These are phyloP conservation scores for Auanema freiburgensis DNA, from an alignment of 2,888 invertebrate genomes.

Conservation along the genomic window DNA sequence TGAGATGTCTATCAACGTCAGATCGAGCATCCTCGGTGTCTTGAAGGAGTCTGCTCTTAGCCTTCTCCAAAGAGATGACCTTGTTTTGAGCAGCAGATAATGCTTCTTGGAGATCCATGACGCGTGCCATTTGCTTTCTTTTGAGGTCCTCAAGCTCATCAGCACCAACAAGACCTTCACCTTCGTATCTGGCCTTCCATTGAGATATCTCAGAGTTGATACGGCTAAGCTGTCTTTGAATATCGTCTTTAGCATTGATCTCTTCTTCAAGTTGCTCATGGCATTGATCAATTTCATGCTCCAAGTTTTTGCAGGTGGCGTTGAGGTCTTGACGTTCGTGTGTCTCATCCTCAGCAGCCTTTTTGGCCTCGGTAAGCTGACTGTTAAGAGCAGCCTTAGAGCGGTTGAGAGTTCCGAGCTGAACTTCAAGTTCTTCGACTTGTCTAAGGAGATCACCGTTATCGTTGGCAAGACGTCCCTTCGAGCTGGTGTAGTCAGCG, in stretches of 20 bases:
- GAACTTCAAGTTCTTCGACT: conserved; percentile 73
- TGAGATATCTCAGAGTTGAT: conserved; percentile 91
- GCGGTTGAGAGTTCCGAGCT: conserved; percentile 90
- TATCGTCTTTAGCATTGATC: conserved; percentile 86
- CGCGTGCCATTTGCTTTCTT: conserved; percentile 46
- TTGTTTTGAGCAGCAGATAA: conserved; percentile 56
- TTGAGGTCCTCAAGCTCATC: conserved; percentile 61
- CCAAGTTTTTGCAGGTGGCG: conserved; percentile 78
- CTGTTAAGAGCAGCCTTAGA: conserved; percentile 75
- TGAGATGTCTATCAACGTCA: conserved; percentile 65
- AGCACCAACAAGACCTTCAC: conserved; percentile 59
- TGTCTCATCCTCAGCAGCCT: conserved; percentile 80
- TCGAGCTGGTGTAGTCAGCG: conserved; percentile 80
- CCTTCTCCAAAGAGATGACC: conserved; percentile 61
- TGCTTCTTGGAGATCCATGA: conserved; percentile 44
- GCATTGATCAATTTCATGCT: conserved; percentile 97
- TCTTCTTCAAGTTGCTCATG: conserved; percentile 99
- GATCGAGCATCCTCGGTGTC: conserved; percentile 83
- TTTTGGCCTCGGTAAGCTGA: conserved; percentile 78
- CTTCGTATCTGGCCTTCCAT: conserved; percentile 87
- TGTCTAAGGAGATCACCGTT: conserved; percentile 94
- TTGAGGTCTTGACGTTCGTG: conserved; percentile 64
- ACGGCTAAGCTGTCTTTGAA: conserved; percentile 95
- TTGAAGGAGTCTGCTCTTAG: conserved; percentile 77
- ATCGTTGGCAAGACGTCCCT: conserved; percentile 96